Base-by-base conservation (phyloP, 2,888 invertebrate genomes). In the Ypsolopha sequella region DNA sequence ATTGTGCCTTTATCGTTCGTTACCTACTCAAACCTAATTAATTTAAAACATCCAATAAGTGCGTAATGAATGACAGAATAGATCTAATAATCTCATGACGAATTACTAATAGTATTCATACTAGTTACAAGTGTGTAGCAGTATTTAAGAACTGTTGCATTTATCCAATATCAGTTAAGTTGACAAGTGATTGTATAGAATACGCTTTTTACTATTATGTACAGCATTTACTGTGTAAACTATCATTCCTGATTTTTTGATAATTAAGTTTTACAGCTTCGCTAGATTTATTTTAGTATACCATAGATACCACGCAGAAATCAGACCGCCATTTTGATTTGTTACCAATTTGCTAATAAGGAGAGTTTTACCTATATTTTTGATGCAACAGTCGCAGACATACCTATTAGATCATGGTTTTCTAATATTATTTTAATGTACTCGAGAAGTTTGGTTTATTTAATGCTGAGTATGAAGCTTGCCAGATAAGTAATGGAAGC, bases 181-280 rank as follows among this genome's bases (percentile, higher is more conserved):
- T 64, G 61, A 63, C 55, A 73, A 76, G 80, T 81, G 76, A 78
- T 82, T 79, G 73, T 79, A 76, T 78, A 81, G 78, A 24, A 77
- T 81, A 81, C 75, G 74, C 73, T 76, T 75, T 74, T 71, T 71
- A 56, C 66, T 65, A 60, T 69, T 67, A 73, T 84, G 77, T 81
- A 82, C 76, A 81, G 80, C 78, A 73, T 80, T 82, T 76, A 76
- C 65, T 68, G 36, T 51, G 14, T 48, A 24, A 41, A 64, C 46
- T 69, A 79, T 77, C 81, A 82, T 84, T 85, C 81, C 82, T 76
- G 73, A 65, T 73, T 65, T 65, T 61, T 62, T 59, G 60, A 57
- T 48, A 9, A 53, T 60, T 57, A 62, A 57, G 55, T 58, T 58
- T 60, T 59, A 58, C 59, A 61, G 62, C 58, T 59, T 65, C 57